Evolutionary conservation across 2,797 vertebrate genomes (phyloP).

Genomic region (Anas georgica): DNA sequence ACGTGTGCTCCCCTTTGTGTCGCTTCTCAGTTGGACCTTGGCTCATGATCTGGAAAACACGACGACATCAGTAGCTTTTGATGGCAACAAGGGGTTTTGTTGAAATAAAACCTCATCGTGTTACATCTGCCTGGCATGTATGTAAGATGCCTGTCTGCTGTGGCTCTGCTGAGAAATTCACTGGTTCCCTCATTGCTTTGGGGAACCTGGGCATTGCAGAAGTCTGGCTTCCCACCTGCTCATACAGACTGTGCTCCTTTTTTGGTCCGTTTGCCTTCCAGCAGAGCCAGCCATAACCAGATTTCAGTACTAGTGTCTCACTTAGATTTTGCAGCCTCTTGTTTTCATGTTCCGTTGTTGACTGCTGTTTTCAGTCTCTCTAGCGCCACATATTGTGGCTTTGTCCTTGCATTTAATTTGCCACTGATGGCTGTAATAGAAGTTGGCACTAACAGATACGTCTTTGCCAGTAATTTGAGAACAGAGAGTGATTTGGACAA

Average conservation of each 20-base stretch:
- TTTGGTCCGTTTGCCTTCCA: neutral
- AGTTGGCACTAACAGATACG: neutral
- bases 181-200: neutral
- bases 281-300: neutral
- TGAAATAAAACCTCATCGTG: neutral
- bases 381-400: neutral
- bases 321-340: neutral
- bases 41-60: neutral
- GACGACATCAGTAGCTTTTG: neutral
- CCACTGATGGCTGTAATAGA: neutral
- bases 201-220: neutral
- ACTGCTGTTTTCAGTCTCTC: neutral
- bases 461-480: conserved; percentile 37
- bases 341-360: neutral
- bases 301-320: neutral
- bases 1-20: rapidly evolving
- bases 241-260: neutral
- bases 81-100: neutral
- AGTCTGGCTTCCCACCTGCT: neutral
- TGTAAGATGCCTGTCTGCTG: neutral
- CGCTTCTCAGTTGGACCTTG: neutral
- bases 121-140: neutral
- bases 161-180: neutral
- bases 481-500: neutral
- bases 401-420: neutral